Evolutionary conservation across 1,140 invertebrate genomes (phyloP), one percentile per base, ranked within the genome.

Genomic region (Mactra quadrangularis): DNA sequence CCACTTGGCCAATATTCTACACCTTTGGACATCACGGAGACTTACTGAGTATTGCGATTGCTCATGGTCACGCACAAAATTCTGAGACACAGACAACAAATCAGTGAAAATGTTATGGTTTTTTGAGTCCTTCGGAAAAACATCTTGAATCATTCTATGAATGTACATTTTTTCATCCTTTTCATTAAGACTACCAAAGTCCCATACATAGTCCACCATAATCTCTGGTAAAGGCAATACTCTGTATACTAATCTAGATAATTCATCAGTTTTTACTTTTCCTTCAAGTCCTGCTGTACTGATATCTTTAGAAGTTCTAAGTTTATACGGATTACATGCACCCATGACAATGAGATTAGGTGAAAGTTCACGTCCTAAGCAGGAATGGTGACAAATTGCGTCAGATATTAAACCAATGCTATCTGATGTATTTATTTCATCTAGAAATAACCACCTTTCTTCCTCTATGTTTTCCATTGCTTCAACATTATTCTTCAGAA

Each of bases 121-220:
- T 27, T 50, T 29, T 6, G 4, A 9, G 17, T 60, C 33, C 7
- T 22, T 0, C 7, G 52, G 52, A 22, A 87, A 74, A 19, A 75
- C 45, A 33, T 52, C 33, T 19, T 57, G 17, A 2, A 74, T 57
- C 84, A 87, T 87, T 35, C 74, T 45, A 11, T 55, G 15, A 50
- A 87, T 86, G 45, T 87, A 87, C 17, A 11, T 19, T 19, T 41
- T 41, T 82, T 87, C 86, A 75, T 85, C 84, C 29, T 47, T 50
- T n/a, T 85, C 81, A 76, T 45, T 70, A 9, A 87, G 35, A 55
- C 55, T 79, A 25, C 86, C 86, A 83, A 81, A 87, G 60, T 87
- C 86, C 86, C 86, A 87, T 15, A 87, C 84, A 72, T 71, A 86
- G 38, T 87, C 86, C 2, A 87, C 68, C 71, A 87, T 53, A 25